phyloP scores from a whole-genome alignment of 2,113 vertebrate species.

The Nothobranchius furzeri region DNA sequence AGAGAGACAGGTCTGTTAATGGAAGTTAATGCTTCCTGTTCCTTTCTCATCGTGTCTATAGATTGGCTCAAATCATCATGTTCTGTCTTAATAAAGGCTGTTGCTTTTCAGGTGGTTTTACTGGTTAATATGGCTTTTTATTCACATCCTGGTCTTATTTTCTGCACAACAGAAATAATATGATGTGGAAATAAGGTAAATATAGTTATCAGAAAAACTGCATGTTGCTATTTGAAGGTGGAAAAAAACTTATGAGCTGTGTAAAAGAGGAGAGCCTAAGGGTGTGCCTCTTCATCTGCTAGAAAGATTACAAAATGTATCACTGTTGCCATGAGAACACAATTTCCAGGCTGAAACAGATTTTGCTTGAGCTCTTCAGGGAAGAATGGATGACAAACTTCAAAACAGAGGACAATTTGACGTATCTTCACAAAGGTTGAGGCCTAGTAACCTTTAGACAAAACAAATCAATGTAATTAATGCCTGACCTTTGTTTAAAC shows the following conservation, averaged over 20 bases:
- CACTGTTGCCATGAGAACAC: slow-evolving; percentile 39
- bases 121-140: slow-evolving; percentile 15
- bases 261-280: slow-evolving; percentile 4
- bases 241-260: slow-evolving; percentile 5
- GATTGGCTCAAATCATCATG: not conserved
- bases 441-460: slow-evolving; percentile 3
- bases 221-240: slow-evolving; percentile 12
- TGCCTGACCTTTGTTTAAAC: slow-evolving; percentile 6
- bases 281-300: slow-evolving; percentile 9
- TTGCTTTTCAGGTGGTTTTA: not conserved
- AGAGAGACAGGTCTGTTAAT: not conserved
- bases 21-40: not conserved
- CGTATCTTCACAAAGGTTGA: not conserved
- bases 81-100: not conserved
- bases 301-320: slow-evolving; percentile 25
- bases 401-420: not conserved
- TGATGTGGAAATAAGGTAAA: not conserved
- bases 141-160: slow-evolving; percentile 4
- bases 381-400: slow-evolving; percentile 11
- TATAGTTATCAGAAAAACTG: not conserved
- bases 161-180: not conserved
- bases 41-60: not conserved
- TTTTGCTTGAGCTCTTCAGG: slow-evolving; percentile 1
- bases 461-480: slow-evolving; percentile 2
- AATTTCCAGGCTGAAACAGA: slow-evolving; percentile 12